Base-by-base conservation (phyloP, 53 echinoderm and acorn worm genomes). In the Hippasteria phrygiana region DNA sequence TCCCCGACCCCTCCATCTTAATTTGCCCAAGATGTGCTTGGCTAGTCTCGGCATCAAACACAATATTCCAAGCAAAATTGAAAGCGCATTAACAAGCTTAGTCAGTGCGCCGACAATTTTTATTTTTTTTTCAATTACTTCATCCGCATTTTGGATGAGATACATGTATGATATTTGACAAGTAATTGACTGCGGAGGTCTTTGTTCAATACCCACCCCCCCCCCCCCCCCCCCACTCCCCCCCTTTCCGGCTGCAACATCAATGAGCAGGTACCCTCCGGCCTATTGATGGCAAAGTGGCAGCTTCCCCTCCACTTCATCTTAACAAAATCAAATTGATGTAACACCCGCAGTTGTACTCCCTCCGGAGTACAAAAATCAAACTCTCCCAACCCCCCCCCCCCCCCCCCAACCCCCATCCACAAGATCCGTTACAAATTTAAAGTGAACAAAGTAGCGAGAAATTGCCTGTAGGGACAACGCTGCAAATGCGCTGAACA, bases 301-400 rank as follows among this genome's bases (percentile, higher is more conserved):
- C 59, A 26, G 22, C 20, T 32, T 53, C 48, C n/a, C 34, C 13
- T 76, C 76, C 54, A 76, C 29, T 50, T 53, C 54, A 54, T 76
- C 50, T 76, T 76, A 76, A 76, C 76, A 76, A 76, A 56, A 38
- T 79, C 13, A 14, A 55, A 79, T 79, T 79, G 79, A 79, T 79
- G 34, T 27, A 32, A 4, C 16, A 29, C 51, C 22, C 46, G 0
- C 10, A 26, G 42, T 45, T 10, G 10, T 73, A 16, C 22, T 51
- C 31, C 73, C 18, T 41, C 42, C 43, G 24, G 73, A 40, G 43
- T 24, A 22, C 24, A 34, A 17, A 35, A n/a, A n/a, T n/a, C n/a
- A n/a, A n/a, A n/a, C n/a, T n/a, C n/a, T n/a, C n/a, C n/a, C n/a
- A n/a, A 32, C 5, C 31, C 33, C 53, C 43, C 27, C 36, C 53